Percentiles rank a stretch among this genome's conserved stretches.
Conservation (phyloP, 1,140 invertebrate genomes). For the Sitodiplosis mosellana region DNA sequence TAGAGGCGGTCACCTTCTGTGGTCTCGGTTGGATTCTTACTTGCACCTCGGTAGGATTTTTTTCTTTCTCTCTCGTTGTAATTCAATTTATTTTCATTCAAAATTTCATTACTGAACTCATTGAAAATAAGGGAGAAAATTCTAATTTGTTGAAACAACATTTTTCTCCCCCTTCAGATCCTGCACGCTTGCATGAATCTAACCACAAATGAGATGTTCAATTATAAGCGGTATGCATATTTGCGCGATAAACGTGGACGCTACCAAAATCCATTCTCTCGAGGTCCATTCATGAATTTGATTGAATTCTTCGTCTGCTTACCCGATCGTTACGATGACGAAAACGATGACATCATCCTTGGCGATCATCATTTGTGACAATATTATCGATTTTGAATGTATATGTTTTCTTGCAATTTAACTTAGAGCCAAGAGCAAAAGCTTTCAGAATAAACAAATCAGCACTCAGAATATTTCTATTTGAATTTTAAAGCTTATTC, state of each 20-base stretch:
- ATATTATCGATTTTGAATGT: background rate
- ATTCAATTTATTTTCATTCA: too few species aligned
- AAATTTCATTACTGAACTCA: conserved; percentile 4
- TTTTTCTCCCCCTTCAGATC: conserved; percentile 34
- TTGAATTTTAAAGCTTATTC: background rate
- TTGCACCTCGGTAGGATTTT: conserved; percentile 59
- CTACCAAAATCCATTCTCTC: conserved; percentile 76
- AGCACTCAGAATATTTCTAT: too few species aligned
- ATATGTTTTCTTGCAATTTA: background rate
- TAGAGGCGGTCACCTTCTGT: conserved; percentile 69
- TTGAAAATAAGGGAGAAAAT: conserved; percentile 2
- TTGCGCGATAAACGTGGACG: conserved; percentile 67
- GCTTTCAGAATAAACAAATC: too few species aligned
- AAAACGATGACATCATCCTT: conserved; percentile 45
- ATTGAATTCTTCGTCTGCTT: conserved; percentile 77
- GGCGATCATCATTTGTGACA: conserved; percentile 38
- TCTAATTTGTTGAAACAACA: too few species aligned
- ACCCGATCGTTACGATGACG: conserved; percentile 45
- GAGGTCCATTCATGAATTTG: conserved; percentile 67
- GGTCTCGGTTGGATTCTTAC: conserved; percentile 71
- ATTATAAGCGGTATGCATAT: conserved; percentile 79
- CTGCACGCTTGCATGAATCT: conserved; percentile 77
- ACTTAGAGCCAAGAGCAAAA: background rate
- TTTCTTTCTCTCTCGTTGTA: too few species aligned
- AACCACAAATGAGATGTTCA: conserved; percentile 88